A percentile compares a stretch with the other conserved stretches of the same genome.
phyloP scores from a whole-genome alignment of 2,888 invertebrate genomes.

The Zygogramma bicolorata region DNA sequence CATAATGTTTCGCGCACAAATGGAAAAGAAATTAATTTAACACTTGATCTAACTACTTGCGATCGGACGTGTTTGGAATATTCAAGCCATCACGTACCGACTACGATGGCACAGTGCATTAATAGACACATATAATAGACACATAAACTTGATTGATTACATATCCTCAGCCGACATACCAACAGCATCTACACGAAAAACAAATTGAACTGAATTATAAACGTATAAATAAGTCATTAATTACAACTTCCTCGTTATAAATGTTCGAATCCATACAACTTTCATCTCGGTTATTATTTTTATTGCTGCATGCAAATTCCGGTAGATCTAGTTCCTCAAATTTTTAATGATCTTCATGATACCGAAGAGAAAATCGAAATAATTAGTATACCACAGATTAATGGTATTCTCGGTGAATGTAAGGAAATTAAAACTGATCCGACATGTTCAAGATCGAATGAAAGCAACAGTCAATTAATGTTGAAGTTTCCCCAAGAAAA shows the following conservation, averaged over 20 bases:
- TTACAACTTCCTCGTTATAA: slow-evolving; percentile 37
- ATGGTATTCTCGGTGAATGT: slow-evolving; percentile 4
- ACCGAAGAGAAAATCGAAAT: slow-evolving; percentile 9
- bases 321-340: slow-evolving; percentile 30
- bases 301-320: slow-evolving; percentile 29
- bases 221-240: slow-evolving; percentile 38
- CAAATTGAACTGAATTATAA: slow-evolving; percentile 52
- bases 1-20: slow-evolving; percentile 10
- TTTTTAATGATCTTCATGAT: slow-evolving; percentile 20
- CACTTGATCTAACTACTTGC: slow-evolving; percentile 44
- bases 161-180: slow-evolving; percentile 51
- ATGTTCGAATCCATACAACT: slow-evolving; percentile 25
- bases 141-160: slow-evolving; percentile 62
- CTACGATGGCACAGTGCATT: slow-evolving; percentile 55
- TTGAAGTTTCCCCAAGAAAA: neutral
- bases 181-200: slow-evolving; percentile 55
- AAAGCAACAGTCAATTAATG: neutral
- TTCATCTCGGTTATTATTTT: slow-evolving; percentile 34
- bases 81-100: slow-evolving; percentile 53
- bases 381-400: slow-evolving; percentile 10
- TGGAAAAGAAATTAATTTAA: slow-evolving; percentile 39
- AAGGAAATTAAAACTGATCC: neutral
- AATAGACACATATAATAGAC: slow-evolving; percentile 63
- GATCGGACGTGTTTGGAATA: slow-evolving; percentile 43
- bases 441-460: neutral